Percentiles rank a stretch among this genome's conserved stretches.
Conservation (phyloP, 1,140 invertebrate genomes). For the Hyles euphorbiae region DNA sequence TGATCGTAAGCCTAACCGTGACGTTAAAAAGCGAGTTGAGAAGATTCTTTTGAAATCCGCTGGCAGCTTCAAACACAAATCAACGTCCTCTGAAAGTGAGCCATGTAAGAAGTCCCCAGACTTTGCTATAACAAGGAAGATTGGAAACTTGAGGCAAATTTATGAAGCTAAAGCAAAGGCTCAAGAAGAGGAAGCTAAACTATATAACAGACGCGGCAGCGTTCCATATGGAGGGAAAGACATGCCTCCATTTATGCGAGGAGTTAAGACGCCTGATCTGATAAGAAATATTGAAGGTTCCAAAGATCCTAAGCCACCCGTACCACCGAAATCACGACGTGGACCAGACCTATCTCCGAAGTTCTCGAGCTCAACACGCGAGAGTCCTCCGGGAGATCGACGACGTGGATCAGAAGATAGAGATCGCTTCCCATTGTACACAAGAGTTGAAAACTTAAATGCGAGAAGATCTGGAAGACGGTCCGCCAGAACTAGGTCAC, state of each 20-base stretch:
- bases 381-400: conserved; percentile 54
- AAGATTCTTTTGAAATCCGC: conserved; percentile 76
- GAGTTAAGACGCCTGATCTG: conserved; percentile 41
- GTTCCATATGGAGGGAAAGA: conserved; percentile 47
- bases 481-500: conserved; percentile 56
- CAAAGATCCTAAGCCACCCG: conserved; percentile 57
- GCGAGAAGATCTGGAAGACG: conserved; percentile 57
- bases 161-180: conserved; percentile 80
- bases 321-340: conserved; percentile 76
- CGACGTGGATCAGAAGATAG: conserved; percentile 51
- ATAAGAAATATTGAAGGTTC: conserved; percentile 36
- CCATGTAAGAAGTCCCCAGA: conserved; percentile 43
- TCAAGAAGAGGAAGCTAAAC: conserved; percentile 42
- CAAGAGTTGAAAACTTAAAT: conserved; percentile 50
- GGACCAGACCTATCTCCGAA: conserved; percentile 39
- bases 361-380: conserved; percentile 30
- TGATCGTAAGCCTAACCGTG: conserved; percentile 81
- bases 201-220: conserved; percentile 53
- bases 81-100: conserved; percentile 28
- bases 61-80: conserved; percentile 78
- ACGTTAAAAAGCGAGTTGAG: conserved; percentile 58
- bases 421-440: conserved; percentile 47
- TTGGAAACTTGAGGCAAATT: conserved; percentile 84
- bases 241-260: conserved; percentile 35
- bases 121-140: conserved; percentile 62